phyloP scores from a whole-genome alignment of 2,113 vertebrate genomes.

The Glaucomys volans region DNA sequence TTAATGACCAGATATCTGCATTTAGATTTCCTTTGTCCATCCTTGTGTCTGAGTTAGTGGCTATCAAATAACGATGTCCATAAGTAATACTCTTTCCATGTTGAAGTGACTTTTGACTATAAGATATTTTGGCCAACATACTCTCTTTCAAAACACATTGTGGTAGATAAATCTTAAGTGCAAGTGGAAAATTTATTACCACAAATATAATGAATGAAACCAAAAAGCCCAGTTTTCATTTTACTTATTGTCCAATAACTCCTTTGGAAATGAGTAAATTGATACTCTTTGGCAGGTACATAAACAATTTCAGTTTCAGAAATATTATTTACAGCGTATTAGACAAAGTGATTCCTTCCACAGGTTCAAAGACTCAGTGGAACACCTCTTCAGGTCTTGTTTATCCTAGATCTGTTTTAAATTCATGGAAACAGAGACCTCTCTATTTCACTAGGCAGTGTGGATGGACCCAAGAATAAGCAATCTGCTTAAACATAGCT shows the following conservation, averaged over 20 bases:
- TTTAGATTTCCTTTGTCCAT: neutral
- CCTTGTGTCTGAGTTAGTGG: neutral
- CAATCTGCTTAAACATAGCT: neutral
- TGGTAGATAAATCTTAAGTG: neutral
- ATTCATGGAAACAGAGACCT: neutral
- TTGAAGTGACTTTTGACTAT: constrained; percentile 9
- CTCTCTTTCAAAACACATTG: neutral
- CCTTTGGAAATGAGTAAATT: constrained; percentile 35
- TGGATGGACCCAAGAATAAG: neutral
- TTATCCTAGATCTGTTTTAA: constrained; percentile 12
- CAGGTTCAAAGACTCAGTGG: neutral
- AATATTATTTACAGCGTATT: neutral
- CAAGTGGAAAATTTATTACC: constrained; percentile 5
- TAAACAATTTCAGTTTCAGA: neutral
- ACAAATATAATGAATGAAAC: constrained; percentile 14
- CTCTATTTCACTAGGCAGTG: neutral
- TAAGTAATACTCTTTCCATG: neutral
- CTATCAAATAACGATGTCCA: neutral
- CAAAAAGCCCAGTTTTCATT: neutral
- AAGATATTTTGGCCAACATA: neutral
- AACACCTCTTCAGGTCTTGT: neutral
- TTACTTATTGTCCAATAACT: neutral
- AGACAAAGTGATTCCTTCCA: neutral
- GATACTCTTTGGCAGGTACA: neutral
- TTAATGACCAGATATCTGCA: neutral